phyloP scores from a whole-genome alignment of 2,888 invertebrate genomes.

The Agrotis puta region DNA sequence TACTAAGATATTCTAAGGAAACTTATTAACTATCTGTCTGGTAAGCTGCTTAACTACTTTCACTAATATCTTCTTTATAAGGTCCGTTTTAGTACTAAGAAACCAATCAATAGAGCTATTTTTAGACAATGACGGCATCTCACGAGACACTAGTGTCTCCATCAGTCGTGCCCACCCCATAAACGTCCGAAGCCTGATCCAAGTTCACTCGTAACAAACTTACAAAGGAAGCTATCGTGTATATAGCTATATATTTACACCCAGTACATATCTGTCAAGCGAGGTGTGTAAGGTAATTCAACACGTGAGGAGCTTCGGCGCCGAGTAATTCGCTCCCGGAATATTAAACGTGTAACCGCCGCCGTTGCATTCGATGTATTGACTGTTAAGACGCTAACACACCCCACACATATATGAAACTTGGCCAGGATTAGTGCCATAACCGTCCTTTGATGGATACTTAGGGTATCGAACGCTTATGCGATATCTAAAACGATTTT shows the following conservation, averaged over 20 bases:
- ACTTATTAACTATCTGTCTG: neutral
- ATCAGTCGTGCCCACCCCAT: constrained; percentile 48
- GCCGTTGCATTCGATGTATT: constrained; percentile 58
- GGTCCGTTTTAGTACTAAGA: neutral
- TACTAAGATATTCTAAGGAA: no score
- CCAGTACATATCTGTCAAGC: constrained; percentile 64
- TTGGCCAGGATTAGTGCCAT: constrained; percentile 22
- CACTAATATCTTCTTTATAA: neutral
- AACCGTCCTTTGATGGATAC: constrained; percentile 9
- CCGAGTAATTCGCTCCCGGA: constrained; percentile 64
- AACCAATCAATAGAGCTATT: neutral
- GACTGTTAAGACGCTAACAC: constrained; percentile 51
- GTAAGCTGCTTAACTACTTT: constrained; percentile 33
- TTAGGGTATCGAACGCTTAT: constrained; percentile 43
- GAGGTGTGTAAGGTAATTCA: constrained; percentile 68
- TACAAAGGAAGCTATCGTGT: constrained; percentile 60
- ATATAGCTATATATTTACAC: constrained; percentile 55
- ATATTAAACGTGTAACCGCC: constrained; percentile 65
- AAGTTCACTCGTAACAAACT: constrained; percentile 49
- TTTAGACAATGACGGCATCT: constrained; percentile 19
- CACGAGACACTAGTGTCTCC: constrained; percentile 26
- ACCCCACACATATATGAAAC: constrained; percentile 28
- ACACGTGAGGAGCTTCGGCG: constrained; percentile 66
- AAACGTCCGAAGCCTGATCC: constrained; percentile 53
- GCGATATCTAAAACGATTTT: constrained; percentile 30